These are phyloP conservation scores for Isurus oxyrinchus DNA, from an alignment of 2,113 vertebrate species.

Conservation along the genomic window DNA sequence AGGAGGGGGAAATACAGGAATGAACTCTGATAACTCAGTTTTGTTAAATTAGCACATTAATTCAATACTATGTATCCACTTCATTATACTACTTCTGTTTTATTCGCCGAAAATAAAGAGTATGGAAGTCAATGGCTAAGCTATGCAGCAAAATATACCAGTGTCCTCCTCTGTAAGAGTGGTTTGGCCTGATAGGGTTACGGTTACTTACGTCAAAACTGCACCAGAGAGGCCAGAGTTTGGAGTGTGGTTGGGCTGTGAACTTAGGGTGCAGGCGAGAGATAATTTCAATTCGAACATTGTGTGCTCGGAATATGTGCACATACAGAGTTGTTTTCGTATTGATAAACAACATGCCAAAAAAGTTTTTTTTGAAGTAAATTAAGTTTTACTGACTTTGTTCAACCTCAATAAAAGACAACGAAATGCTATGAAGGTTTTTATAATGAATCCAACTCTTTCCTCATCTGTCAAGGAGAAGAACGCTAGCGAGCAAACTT, in stretches of 20 bases:
- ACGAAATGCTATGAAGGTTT: background rate
- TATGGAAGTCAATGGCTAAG: background rate
- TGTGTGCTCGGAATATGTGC: too few relatives aligned
- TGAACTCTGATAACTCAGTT: background rate
- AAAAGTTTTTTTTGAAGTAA: background rate
- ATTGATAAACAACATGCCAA: background rate
- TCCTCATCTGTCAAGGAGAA: background rate
- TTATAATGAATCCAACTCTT: background rate
- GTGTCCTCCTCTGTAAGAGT: background rate
- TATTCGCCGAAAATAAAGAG: background rate
- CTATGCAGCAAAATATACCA: background rate
- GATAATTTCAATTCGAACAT: background rate
- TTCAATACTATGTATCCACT: background rate
- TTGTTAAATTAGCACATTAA: background rate
- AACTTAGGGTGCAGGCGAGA: background rate
- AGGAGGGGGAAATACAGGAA: background rate
- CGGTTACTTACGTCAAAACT: slow-evolving; percentile 1
- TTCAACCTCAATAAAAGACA: background rate
- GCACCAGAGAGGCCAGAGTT: background rate
- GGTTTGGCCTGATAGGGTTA: background rate
- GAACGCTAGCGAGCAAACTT: background rate
- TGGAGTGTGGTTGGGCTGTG: background rate
- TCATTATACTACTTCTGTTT: background rate
- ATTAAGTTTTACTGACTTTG: background rate
- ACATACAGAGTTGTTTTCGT: background rate